Evolutionary conservation across 2,888 invertebrate genomes (phyloP), one percentile per base, ranked within the genome.

Genomic region (Lomographa bimaculata): DNA sequence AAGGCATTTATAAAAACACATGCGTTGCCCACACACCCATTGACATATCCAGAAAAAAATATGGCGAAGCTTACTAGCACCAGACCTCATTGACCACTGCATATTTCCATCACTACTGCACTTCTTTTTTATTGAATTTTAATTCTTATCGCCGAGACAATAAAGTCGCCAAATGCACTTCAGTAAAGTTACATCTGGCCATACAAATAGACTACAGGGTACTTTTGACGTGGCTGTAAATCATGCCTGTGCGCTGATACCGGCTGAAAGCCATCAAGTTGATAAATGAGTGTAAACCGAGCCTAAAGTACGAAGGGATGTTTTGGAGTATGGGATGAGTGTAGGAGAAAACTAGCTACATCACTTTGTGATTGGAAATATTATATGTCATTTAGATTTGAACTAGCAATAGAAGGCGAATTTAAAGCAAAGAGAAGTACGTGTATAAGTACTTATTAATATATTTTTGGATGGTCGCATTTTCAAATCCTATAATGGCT

Each of bases 271-370:
- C 76, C 73, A 79, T 81, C 76, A 73, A 69, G 49, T 64, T 79
- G 84, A 85, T 85, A 79, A 81, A 84, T 82, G 79, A 64, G 60
- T 57, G 72, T 59, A 72, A 77, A 70, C 47, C 55, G 71, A 79
- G 61, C 65, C 62, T 63, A 59, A 60, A 64, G 50, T 64, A 17
- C 8, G 12, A 18, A 47, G 33, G 36, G 47, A 28, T 46, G 46
- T 16, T 39, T 35, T 41, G 41, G 35, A 35, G 25, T 28, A 40
- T 33, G 27, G 11, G 25, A 36, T 12, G 26, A 28, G 25, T 33
- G 21, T 17, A 32, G 14, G 14, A 14, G n/a, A n/a, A n/a, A n/a
- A n/a, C n/a, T n/a, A n/a, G n/a, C n/a, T n/a, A n/a, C n/a, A n/a
- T n/a, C n/a, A n/a, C n/a, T n/a, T n/a, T n/a, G n/a, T n/a, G n/a